These are phyloP conservation scores for Eremophila alpestris DNA, from an alignment of 2,797 vertebrate genomes.

Conservation along the genomic window DNA sequence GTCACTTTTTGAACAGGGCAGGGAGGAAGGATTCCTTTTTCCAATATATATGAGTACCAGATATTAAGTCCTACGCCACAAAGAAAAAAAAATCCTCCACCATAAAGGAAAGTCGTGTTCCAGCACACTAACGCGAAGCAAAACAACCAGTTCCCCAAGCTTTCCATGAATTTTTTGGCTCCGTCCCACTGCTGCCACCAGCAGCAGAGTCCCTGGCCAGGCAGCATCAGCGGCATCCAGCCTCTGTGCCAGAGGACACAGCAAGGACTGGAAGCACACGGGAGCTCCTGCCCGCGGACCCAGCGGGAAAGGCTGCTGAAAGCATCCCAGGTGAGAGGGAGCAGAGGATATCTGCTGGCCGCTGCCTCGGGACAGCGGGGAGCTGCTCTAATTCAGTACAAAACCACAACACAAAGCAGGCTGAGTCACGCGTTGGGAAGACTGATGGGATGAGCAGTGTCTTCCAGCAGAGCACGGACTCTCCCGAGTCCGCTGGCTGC, in stretches of 20 bases:
- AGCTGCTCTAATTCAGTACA: not conserved
- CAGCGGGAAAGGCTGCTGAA: not conserved
- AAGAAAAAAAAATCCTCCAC: not conserved
- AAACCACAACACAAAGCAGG: not conserved
- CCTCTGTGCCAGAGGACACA: not conserved
- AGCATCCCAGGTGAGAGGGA: not conserved
- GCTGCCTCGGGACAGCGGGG: rapidly evolving
- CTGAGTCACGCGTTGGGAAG: not conserved
- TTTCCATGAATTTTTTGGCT: not conserved
- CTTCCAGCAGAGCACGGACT: not conserved
- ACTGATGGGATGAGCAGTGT: not conserved
- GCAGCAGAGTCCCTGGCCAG: not conserved
- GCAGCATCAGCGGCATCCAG: not conserved
- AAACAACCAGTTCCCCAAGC: not conserved
- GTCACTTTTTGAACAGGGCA: not conserved
- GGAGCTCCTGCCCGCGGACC: not conserved
- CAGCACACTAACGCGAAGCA: not conserved
- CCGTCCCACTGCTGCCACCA: not conserved
- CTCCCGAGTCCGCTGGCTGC: not conserved
- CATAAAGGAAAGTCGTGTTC: not conserved
- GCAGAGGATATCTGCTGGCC: not conserved
- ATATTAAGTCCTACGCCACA: not conserved
- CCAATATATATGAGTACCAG: not conserved
- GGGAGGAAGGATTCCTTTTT: not conserved
- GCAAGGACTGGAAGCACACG: not conserved